Percentiles rank a stretch among this genome's conserved stretches.
Evolutionary conservation across 2,888 invertebrate genomes (phyloP).

Genomic region (Aelia acuminata): DNA sequence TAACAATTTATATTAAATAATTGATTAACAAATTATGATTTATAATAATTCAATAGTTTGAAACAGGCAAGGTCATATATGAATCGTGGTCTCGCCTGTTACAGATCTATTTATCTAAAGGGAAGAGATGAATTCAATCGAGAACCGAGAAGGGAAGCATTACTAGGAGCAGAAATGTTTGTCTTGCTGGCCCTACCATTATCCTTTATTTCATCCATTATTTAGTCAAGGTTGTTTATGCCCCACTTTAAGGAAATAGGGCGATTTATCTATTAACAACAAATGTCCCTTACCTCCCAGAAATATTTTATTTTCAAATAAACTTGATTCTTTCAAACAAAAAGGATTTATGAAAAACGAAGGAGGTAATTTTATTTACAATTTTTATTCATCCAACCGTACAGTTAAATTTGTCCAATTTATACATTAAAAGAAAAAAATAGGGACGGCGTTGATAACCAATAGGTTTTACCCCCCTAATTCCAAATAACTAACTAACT

Average conservation of each 20-base stretch:
- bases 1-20: too few species aligned
- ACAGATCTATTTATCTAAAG: neutral
- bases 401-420: neutral
- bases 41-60: too few species aligned
- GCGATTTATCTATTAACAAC: conserved; percentile 36
- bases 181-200: conserved; percentile 27
- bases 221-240: conserved; percentile 45
- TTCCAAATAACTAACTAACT: too few species aligned
- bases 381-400: neutral
- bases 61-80: neutral
- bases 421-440: too few species aligned
- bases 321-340: neutral
- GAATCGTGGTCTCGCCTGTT: neutral
- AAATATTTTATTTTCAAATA: conserved; percentile 42
- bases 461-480: too few species aligned
- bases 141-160: neutral
- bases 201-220: conserved; percentile 46
- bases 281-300: conserved; percentile 10
- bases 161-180: conserved; percentile 45
- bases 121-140: neutral
- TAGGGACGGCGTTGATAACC: too few species aligned
- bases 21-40: too few species aligned
- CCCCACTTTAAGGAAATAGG: conserved; percentile 43
- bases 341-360: neutral
- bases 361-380: neutral